Evolutionary conservation across 2,888 invertebrate genomes (phyloP).

Genomic region (Clusia tigrina): DNA sequence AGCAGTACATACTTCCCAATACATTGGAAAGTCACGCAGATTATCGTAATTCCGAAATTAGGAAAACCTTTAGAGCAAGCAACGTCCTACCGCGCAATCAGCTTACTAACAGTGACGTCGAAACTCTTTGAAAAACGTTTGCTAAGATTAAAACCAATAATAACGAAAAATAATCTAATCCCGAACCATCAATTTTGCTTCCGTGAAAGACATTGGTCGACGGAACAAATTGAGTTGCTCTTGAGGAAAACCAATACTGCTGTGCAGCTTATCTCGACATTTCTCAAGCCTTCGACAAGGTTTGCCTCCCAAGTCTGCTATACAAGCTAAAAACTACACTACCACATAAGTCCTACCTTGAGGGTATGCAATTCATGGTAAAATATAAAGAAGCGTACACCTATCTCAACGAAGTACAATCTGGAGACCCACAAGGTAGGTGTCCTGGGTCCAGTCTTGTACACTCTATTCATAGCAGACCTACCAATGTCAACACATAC

Average conservation of each 20-base stretch:
- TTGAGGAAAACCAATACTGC: background rate
- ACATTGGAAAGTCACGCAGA: background rate
- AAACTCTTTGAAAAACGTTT: background rate
- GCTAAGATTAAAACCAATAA: too few species aligned
- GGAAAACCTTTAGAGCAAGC: background rate
- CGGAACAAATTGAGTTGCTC: slow-evolving; percentile 25
- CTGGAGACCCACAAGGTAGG: background rate
- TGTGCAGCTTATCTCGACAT: background rate
- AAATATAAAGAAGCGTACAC: background rate
- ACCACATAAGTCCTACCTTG: background rate
- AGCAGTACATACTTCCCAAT: background rate
- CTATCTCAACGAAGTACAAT: background rate
- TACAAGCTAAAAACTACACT: background rate
- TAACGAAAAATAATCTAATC: too few species aligned
- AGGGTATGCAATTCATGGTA: background rate
- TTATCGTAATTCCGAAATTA: background rate
- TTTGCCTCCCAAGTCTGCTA: background rate
- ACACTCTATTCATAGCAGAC: background rate
- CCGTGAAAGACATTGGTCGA: background rate
- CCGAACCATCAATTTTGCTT: too few species aligned
- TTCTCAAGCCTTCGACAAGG: background rate
- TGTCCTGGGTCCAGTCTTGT: background rate
- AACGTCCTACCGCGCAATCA: background rate
- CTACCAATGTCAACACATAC: background rate
- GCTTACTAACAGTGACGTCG: background rate